Base-by-base conservation (phyloP, 2,888 invertebrate species). In the Pseudolycoriella hygida region DNA sequence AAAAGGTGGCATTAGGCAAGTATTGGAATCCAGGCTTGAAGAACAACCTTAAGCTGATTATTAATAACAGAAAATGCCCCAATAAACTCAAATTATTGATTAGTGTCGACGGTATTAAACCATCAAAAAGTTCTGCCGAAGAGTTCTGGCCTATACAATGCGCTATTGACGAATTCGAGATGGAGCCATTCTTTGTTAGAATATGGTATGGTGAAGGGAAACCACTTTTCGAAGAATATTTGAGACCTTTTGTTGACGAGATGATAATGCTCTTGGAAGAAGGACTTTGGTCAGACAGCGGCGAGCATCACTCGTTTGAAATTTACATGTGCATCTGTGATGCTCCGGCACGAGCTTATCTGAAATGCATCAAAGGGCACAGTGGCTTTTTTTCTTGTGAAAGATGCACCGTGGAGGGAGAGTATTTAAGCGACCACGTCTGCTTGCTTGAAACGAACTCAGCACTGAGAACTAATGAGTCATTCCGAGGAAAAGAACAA, bases 361-460 rank as follows among this genome's bases (percentile, higher is more conserved):
- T 47, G 1, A 47, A 45, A 34, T 18, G 45, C 15, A 47, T 44
- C 18, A 46, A 46, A 18, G 43, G 43, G 17, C 45, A 45, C 19
- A 45, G 40, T 18, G 45, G 39, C 12, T 47, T 45, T 25, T 47
- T 42, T 38, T 42, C 19, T 2, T 47, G 47, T 15, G 42, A 44
- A 30, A 32, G 42, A 15, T 47, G 47, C 18, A 42, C 31, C 15
- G 39, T 44, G 12, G 42, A 47, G 42, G 46, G 46, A 2, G 40
- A 39, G 10, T 46, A 43, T 43, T 31, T 11, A 15, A 15, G 30
- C 30, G 31, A 40, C 30, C 44, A 18, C 4, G 38, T 44, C 18
- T 38, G 39, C 15, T 40, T 40, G n/a, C 1, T 17, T 11, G 18
- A 20, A 12, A 15, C 25, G 17, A 20, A 38, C 17, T 11, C 15